Conservation (phyloP, 2,797 vertebrate species). For the Eulemur coronatus region DNA sequence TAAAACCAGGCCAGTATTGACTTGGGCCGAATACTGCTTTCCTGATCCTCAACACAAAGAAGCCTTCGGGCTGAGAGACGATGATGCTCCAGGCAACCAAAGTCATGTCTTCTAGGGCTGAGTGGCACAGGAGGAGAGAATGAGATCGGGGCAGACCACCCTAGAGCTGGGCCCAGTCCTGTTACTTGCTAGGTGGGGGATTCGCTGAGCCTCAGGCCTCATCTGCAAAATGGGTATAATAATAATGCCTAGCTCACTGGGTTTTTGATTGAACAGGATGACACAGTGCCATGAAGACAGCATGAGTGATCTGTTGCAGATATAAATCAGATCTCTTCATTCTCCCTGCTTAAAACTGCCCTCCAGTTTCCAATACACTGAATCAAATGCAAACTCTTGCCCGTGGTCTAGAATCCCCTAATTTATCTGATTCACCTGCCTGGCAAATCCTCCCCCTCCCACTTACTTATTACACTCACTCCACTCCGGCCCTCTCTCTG, state of each 20-base stretch:
- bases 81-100: not conserved
- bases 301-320: not conserved
- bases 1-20: not conserved
- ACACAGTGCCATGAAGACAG: not conserved
- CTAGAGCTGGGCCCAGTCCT: not conserved
- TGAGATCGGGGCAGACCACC: no score
- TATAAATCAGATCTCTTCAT: not conserved
- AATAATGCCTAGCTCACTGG: not conserved
- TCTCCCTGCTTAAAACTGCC: not conserved
- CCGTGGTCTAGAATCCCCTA: not conserved
- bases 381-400: not conserved
- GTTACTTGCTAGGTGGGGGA: not conserved
- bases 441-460: not conserved
- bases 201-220: not conserved
- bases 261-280: not conserved
- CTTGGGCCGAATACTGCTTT: not conserved
- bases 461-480: not conserved
- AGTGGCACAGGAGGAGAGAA: not conserved
- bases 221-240: not conserved
- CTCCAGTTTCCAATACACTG: not conserved
- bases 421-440: not conserved
- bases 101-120: not conserved
- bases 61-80: not conserved
- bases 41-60: not conserved
- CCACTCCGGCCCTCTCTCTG: not conserved